Conservation (phyloP, 2,888 invertebrate genomes). For the Marronus borbonicus region DNA sequence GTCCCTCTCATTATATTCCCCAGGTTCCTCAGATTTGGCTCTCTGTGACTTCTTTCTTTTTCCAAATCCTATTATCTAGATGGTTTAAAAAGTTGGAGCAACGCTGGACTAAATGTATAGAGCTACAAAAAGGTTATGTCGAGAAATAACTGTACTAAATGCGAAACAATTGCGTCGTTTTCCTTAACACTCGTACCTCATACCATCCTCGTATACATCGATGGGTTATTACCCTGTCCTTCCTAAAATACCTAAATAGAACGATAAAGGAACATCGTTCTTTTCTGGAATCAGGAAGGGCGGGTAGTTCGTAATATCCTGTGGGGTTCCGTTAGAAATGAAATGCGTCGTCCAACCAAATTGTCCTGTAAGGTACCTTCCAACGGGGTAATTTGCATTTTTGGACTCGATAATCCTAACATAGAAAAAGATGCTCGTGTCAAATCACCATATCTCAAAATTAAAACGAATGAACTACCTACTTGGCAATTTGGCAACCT, state of each 20-base stretch:
- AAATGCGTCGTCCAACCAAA: slow-evolving; percentile 82
- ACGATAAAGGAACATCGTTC: slow-evolving; percentile 74
- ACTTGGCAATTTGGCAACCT: slow-evolving; percentile 82
- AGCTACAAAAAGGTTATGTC: too few relatives aligned
- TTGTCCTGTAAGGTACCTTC: slow-evolving; percentile 75
- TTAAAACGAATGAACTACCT: slow-evolving; percentile 58
- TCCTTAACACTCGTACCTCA: too few relatives aligned
- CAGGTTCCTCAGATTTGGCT: too few relatives aligned
- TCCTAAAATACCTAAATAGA: slow-evolving; percentile 77
- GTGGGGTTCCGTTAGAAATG: slow-evolving; percentile 77
- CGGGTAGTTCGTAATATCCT: slow-evolving; percentile 47
- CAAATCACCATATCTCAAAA: background rate
- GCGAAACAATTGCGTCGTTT: too few relatives aligned
- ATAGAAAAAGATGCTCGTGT: background rate
- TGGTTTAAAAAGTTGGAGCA: too few relatives aligned
- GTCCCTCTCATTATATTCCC: too few relatives aligned
- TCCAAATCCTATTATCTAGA: too few relatives aligned
- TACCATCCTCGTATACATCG: background rate
- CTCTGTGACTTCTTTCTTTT: too few relatives aligned
- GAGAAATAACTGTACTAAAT: too few relatives aligned
- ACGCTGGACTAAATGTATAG: too few relatives aligned
- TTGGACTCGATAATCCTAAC: slow-evolving; percentile 80
- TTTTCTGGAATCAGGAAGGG: slow-evolving; percentile 74
- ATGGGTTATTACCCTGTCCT: slow-evolving; percentile 77
- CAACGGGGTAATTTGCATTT: slow-evolving; percentile 77